A percentile compares a stretch with the other conserved stretches of the same genome.
phyloP scores from a whole-genome alignment of 2,888 invertebrate species.

The Gasteruption jaculator region DNA sequence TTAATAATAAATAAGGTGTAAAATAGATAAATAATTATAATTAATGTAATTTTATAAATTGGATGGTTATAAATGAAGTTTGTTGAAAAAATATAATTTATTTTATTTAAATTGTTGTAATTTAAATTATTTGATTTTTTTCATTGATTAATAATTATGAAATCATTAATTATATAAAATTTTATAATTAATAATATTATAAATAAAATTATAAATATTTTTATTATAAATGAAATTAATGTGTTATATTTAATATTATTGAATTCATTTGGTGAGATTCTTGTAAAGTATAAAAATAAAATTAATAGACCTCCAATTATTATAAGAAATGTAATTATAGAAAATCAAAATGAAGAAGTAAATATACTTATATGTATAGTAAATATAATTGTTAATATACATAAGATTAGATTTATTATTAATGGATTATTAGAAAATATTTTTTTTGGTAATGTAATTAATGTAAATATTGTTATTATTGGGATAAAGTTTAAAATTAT shows the following conservation, averaged over 20 bases:
- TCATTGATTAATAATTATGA: conserved; percentile 29
- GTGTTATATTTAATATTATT: conserved; percentile 47
- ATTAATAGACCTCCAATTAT: conserved; percentile 64
- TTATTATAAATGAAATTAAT: conserved; percentile 30
- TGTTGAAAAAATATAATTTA: conserved; percentile 17
- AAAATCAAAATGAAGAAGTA: conserved; percentile 53
- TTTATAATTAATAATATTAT: conserved; percentile 37
- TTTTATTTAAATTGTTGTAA: conserved; percentile 13
- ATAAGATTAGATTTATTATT: conserved; percentile 56
- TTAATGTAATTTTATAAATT: conserved; percentile 29
- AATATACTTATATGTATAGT: conserved; percentile 50
- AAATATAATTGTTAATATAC: conserved; percentile 55
- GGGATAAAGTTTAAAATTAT: conserved; percentile 53
- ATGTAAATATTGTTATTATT: conserved; percentile 49
- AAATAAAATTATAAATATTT: conserved; percentile 33
- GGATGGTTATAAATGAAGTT: conserved; percentile 13
- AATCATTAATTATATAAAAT: conserved; percentile 20
- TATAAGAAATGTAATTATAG: conserved; percentile 61
- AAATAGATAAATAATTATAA: conserved; percentile 57
- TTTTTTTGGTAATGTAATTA: too few relatives aligned
- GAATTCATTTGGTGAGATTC: conserved; percentile 60
- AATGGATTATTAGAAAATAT: conserved; percentile 54
- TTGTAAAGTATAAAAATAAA: conserved; percentile 63
- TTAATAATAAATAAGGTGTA: conserved; percentile 58
- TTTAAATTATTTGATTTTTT: conserved; percentile 45